Evolutionary conservation across 2,113 vertebrate species (phyloP), one percentile per base, ranked within the genome.

Genomic region (Puntigrus tetrazona): DNA sequence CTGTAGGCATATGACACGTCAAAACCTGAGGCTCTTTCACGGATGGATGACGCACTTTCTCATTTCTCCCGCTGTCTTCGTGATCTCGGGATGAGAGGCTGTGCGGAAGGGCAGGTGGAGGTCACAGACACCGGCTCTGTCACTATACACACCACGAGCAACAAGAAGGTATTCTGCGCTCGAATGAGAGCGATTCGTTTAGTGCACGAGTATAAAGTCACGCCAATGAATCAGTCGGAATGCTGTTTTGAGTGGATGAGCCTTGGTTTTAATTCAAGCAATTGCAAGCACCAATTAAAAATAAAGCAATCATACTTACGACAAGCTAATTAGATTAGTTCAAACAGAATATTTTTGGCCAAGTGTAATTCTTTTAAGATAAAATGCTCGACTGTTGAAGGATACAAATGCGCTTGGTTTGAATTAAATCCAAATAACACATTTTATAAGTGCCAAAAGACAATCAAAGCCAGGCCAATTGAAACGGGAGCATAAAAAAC

Each of bases 121-220:
- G 65, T 78, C 63, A 75, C 38, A 38, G 47, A 76, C 69, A 79
- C 45, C 27, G n/a, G 61, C 34, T 55, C 38, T 31, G 74, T 69
- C 74, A 69, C 7, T 27, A 8, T 7, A 61, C 7, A 61, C 7
- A 83, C 38, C 69, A 81, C 4, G 16, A 63, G 45, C 67, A 84
- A 84, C 88, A 88, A 84, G 88, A 87, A 87, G 82, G 79, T 81
- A 84, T 89, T 85, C 86, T 88, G 81, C 87, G 83, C 84, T 85
- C 88, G 84, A 86, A 73, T 81, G 89, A 86, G 43, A 36, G 34
- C 6, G n/a, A 63, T 87, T 87, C 29, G 55, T 61, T 61, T 4
- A n/a, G 13, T 4, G 76, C 6, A 18, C 34, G 41, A 18, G 27
- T 5, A 43, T 57, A 47, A 6, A 76, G 45, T 61, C n/a, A 16